Evolutionary conservation across 2,797 vertebrate species (phyloP), one percentile per base, ranked within the genome.

Genomic region (Sebastes wilsoni): DNA sequence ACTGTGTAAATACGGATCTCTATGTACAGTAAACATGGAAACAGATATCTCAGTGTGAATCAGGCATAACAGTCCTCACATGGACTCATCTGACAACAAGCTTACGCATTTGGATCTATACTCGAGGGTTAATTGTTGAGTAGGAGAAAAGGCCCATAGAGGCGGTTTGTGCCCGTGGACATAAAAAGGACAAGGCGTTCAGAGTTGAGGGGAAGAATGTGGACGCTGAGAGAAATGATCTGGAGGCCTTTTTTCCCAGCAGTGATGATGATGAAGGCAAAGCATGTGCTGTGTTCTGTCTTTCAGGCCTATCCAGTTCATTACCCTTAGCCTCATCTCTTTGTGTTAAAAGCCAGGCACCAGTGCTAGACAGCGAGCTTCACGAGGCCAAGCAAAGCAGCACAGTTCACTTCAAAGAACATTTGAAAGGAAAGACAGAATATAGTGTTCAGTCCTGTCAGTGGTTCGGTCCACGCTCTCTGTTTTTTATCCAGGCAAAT

Each of bases 311-410:
- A 7, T 89, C 72, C 81, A 72, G 68, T 80, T 89, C 74, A 87
- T 85, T 85, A 72, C 64, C 38, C 82, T 76, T 88, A 85, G 81
- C 84, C 65, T 76, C 49, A 42, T 87, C 74, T 71, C 68, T 79
- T 66, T 59, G 72, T 89, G 77, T 75, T 82, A 60, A 86, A 81
- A 83, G 60, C 60, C 79, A 77, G 76, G 72, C 75, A 78, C 61
- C 52, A 36, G 38, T 18, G 28, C 61, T 67, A 42, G 66, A 80
- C 81, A 36, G 58, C 16, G 1, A 64, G 68, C 66, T 66, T 65
- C 20, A 25, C 1, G 54, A 75, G 56, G 77, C 88, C 86, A 90
- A 92, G 80, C 79, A 78, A 85, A 89, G 85, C 86, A 80, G 7
- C 36, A 32, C 23, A 68, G 75, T 81, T 77, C 79, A 52, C 46